A percentile compares a stretch with the other conserved stretches of the same genome.
phyloP scores from a whole-genome alignment of 1,140 invertebrate species.

The Drosophila jambulina region DNA sequence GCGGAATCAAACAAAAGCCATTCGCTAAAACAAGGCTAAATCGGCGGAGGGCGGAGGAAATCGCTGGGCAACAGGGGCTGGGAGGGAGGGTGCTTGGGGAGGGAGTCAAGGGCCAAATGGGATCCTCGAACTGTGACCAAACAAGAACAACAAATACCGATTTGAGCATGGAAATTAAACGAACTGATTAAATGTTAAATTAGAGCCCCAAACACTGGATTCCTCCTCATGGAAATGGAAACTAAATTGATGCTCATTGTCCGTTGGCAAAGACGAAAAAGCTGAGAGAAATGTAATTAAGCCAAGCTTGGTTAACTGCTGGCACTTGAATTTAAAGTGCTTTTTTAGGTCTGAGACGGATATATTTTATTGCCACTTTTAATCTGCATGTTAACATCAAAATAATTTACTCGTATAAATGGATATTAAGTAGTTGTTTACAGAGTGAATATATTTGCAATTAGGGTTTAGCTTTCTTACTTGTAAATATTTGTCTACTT shows the following conservation, averaged over 20 bases:
- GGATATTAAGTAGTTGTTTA: neutral
- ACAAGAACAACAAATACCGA: slow-evolving; percentile 40
- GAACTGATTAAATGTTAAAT: slow-evolving; percentile 76
- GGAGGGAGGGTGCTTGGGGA: no score
- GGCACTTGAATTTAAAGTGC: neutral
- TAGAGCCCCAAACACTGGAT: slow-evolving; percentile 20
- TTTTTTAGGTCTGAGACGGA: neutral
- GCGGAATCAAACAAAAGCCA: slow-evolving; percentile 46
- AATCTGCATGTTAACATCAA: neutral
- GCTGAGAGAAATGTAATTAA: slow-evolving; percentile 23
- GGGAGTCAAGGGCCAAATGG: slow-evolving; percentile 34
- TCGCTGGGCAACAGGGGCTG: neutral
- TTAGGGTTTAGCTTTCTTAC: neutral
- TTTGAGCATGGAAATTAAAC: slow-evolving; percentile 70
- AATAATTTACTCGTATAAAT: neutral
- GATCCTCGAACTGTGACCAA: slow-evolving; percentile 53
- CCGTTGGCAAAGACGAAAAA: slow-evolving; percentile 16
- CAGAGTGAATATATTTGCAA: no score
- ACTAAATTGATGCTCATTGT: slow-evolving; percentile 41
- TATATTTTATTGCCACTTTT: neutral
- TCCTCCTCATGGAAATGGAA: slow-evolving; percentile 5
- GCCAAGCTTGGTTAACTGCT: slow-evolving; percentile 22
- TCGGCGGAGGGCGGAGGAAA: neutral
- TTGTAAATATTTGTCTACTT: neutral
- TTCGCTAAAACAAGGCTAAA: slow-evolving; percentile 11